A percentile compares a stretch with the other conserved stretches of the same genome.
Evolutionary conservation across 2,797 vertebrate species (phyloP).

Genomic region (Acipenser oxyrinchus): DNA sequence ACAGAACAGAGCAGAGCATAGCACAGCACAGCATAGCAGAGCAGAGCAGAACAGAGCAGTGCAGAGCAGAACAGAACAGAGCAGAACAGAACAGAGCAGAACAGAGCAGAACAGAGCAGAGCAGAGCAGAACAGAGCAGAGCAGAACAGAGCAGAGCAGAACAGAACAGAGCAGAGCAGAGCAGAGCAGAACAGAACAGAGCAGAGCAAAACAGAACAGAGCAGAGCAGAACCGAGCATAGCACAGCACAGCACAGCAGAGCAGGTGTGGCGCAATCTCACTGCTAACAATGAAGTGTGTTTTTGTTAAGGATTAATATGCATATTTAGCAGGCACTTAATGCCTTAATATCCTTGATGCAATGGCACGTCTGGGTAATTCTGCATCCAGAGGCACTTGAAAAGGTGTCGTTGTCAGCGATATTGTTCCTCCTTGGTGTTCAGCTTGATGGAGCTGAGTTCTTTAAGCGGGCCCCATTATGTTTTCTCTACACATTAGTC

Average conservation of each 20-base stretch:
- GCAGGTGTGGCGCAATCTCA: conserved; percentile 51
- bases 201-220: background rate
- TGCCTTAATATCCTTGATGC: conserved; percentile 75
- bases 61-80: background rate
- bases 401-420: conserved; percentile 79
- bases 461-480: conserved; percentile 77
- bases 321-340: conserved; percentile 75
- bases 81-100: conserved; percentile 34
- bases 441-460: conserved; percentile 79
- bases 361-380: conserved; percentile 79
- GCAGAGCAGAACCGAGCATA: conserved; percentile 20
- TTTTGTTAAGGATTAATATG: conserved; percentile 72
- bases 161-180: conserved; percentile 6
- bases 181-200: background rate
- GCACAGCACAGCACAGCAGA: conserved; percentile 8
- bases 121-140: too few species aligned
- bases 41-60: too few species aligned
- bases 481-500: conserved; percentile 84
- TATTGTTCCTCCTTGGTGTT: conserved; percentile 72
- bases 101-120: too few species aligned
- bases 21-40: too few species aligned
- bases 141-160: conserved; percentile 1
- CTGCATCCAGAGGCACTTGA: conserved; percentile 72
- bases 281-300: conserved; percentile 67
- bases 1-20: too few species aligned